Conservation (phyloP, 1,140 invertebrate species). For the Drosophila repletoides region DNA sequence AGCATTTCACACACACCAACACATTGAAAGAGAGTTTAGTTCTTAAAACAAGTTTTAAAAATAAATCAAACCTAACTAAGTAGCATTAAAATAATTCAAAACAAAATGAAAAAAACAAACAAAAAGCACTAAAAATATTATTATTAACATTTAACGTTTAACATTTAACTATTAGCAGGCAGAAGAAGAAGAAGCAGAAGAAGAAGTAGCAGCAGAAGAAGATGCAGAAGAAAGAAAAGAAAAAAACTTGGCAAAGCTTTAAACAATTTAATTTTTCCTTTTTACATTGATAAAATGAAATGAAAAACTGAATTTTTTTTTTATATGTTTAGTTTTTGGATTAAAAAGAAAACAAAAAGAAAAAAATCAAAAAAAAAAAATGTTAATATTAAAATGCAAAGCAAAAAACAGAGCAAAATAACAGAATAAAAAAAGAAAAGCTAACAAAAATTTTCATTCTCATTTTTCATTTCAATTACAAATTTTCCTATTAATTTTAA, state of each 20-base stretch:
- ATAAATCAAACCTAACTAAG: slow-evolving; percentile 32
- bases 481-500: slow-evolving; percentile 79
- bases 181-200: slow-evolving; percentile 39
- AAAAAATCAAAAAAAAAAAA: slow-evolving; percentile 37
- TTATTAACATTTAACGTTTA: slow-evolving; percentile 59
- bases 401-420: slow-evolving; percentile 44
- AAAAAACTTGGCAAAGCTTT: slow-evolving; percentile 79
- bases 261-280: slow-evolving; percentile 80
- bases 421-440: slow-evolving; percentile 8
- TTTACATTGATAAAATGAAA: slow-evolving; percentile 54
- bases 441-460: slow-evolving; percentile 50
- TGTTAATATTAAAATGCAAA: slow-evolving; percentile 65
- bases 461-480: slow-evolving; percentile 33
- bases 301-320: slow-evolving; percentile 65
- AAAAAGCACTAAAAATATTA: slow-evolving; percentile 63
- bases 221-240: slow-evolving; percentile 26
- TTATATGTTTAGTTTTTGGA: slow-evolving; percentile 71
- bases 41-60: slow-evolving; percentile 29
- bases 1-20: slow-evolving; percentile 45
- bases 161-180: slow-evolving; percentile 44
- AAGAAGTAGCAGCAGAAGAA: slow-evolving; percentile 7
- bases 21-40: slow-evolving; percentile 42
- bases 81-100: slow-evolving; percentile 53
- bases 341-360: slow-evolving; percentile 40
- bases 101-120: slow-evolving; percentile 25